phyloP scores from a whole-genome alignment of 1,140 invertebrate genomes.

The Drosophila virilis region DNA sequence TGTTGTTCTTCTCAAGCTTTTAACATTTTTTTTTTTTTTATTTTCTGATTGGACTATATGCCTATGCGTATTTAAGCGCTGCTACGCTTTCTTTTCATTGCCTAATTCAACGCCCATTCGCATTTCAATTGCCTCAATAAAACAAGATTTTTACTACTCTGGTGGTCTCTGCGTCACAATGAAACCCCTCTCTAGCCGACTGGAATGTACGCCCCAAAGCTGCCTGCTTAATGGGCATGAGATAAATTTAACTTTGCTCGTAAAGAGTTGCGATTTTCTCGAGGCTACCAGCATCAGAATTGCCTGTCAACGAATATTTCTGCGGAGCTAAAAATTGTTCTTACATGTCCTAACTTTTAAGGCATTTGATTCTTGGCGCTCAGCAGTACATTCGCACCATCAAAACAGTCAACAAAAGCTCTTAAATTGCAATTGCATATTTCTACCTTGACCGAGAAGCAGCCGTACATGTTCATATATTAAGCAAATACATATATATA shows the following conservation, averaged over 20 bases:
- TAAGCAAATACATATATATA: background rate
- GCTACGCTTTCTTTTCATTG: slow-evolving; percentile 62
- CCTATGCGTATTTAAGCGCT: slow-evolving; percentile 45
- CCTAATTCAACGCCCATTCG: slow-evolving; percentile 80
- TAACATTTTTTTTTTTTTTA: slow-evolving; percentile 25
- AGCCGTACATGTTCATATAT: background rate
- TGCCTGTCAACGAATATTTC: slow-evolving; percentile 1
- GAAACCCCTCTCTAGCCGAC: slow-evolving; percentile 41
- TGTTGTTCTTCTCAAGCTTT: slow-evolving; percentile 12
- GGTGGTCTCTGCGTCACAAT: slow-evolving; percentile 57
- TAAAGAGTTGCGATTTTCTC: slow-evolving; percentile 45
- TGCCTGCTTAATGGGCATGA: slow-evolving; percentile 27
- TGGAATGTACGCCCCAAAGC: slow-evolving; percentile 57
- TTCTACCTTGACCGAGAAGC: background rate
- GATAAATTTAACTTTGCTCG: slow-evolving; percentile 48
- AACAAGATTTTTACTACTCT: slow-evolving; percentile 74
- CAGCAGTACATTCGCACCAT: slow-evolving; percentile 34
- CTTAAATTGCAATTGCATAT: slow-evolving; percentile 52
- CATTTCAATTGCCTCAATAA: slow-evolving; percentile 79
- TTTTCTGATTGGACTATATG: slow-evolving; percentile 28
- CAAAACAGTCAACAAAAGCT: slow-evolving; percentile 23
- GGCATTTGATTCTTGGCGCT: background rate
- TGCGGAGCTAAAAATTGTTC: background rate
- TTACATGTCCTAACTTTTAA: background rate
- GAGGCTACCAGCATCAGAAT: slow-evolving; percentile 21